phyloP scores from a whole-genome alignment of 1,140 invertebrate species.

The Lineus longissimus region DNA sequence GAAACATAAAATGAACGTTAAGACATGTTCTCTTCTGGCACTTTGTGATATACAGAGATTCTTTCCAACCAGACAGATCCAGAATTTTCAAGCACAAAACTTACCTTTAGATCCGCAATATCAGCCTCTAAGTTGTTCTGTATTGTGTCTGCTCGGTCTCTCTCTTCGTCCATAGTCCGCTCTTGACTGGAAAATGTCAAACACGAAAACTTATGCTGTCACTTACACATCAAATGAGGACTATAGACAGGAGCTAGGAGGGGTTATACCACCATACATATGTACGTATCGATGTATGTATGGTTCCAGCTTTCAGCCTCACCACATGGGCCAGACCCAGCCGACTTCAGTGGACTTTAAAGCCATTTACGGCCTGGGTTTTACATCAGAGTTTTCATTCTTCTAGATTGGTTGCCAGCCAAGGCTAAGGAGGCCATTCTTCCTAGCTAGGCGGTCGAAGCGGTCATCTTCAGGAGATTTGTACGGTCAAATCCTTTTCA shows the following conservation, averaged over 20 bases:
- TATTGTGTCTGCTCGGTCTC: constrained; percentile 24
- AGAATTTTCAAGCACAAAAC: neutral
- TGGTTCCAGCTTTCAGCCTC: neutral
- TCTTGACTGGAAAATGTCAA: constrained; percentile 27
- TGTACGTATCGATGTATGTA: neutral
- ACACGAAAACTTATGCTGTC: neutral
- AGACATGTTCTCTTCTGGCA: too few relatives aligned
- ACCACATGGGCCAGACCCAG: neutral
- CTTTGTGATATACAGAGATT: too few relatives aligned
- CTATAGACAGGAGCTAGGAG: neutral
- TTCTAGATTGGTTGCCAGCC: too few relatives aligned
- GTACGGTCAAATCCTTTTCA: too few relatives aligned
- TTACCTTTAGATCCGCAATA: constrained; percentile 38
- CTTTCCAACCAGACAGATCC: neutral
- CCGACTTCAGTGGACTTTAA: too few relatives aligned
- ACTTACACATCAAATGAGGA: neutral
- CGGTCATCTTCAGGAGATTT: too few relatives aligned
- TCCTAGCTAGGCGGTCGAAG: too few relatives aligned
- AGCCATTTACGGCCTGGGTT: too few relatives aligned
- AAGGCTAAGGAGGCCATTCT: too few relatives aligned
- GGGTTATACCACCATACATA: neutral
- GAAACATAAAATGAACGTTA: constrained; percentile 8
- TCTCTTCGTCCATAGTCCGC: constrained; percentile 26
- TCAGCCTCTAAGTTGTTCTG: constrained; percentile 35
- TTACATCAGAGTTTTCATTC: too few relatives aligned